Evolutionary conservation across 1,140 invertebrate genomes (phyloP).

Genomic region (Lanistes nyassanus): DNA sequence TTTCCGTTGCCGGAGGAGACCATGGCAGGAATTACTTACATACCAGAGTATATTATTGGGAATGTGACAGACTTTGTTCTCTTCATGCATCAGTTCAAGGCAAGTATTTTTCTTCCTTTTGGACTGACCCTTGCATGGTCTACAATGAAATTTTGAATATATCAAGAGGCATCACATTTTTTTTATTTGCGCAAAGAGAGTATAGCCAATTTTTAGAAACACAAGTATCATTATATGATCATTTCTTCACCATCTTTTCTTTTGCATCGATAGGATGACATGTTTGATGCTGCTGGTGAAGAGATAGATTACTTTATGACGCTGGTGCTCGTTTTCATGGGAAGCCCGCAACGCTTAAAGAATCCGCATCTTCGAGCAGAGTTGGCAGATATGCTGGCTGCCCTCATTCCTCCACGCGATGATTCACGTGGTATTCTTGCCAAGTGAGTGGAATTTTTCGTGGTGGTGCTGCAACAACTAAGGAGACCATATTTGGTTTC

Average conservation of each 20-base stretch:
- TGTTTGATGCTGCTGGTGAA: constrained; percentile 55
- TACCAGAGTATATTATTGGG: constrained; percentile 91
- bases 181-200: background rate
- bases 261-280: constrained; percentile 36
- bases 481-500: background rate
- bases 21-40: constrained; percentile 72
- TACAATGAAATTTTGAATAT: too few species aligned
- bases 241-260: background rate
- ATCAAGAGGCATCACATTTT: background rate
- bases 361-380: constrained; percentile 94
- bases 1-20: constrained; percentile 75
- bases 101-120: background rate
- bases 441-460: constrained; percentile 28
- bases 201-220: background rate
- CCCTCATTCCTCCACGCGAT: constrained; percentile 66
- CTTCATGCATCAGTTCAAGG: constrained; percentile 76
- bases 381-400: constrained; percentile 88
- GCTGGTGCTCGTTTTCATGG: constrained; percentile 75
- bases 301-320: constrained; percentile 75
- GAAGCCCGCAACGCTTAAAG: constrained; percentile 81
- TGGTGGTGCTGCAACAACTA: too few species aligned
- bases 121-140: too few species aligned
- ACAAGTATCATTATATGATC: background rate
- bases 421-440: constrained; percentile 34
- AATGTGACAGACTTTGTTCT: constrained; percentile 85